Base-by-base conservation (phyloP, 1,140 invertebrate genomes). In the Samia ricini region DNA sequence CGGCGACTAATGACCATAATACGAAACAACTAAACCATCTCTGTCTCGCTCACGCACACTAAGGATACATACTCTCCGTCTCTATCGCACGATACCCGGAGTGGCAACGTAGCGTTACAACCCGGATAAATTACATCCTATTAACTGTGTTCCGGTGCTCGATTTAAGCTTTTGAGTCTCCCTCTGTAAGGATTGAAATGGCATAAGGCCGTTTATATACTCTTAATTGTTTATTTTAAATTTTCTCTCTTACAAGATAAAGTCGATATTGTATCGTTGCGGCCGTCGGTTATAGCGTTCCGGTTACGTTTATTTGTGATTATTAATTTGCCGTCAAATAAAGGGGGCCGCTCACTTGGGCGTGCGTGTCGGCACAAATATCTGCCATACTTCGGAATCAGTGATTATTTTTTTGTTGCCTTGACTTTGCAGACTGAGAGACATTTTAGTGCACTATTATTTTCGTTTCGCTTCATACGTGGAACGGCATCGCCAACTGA, bases 321-420 rank as follows among this genome's bases (percentile, higher is more conserved):
- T 89, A 89, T 89, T 89, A 88, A 90, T 88, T 90, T 87, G 87
- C 87, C 88, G 87, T 89, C 85, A 89, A 88, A 89, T 89, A 89
- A 88, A 89, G 85, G 83, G n/a, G 85, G 85, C 87, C 84, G 84
- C 85, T 83, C 77, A 75, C 77, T 86, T 84, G 85, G 85, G 87
- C 83, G 85, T 88, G 81, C 84, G 87, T 86, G 84, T 89, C 81
- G 77, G 81, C 74, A 85, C 83, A 82, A 89, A 89, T 89, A 83
- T 89, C 85, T 89, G 84, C 85, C 84, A 88, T 89, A 87, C 84
- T 89, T 86, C 68, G 84, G 78, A 85, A 89, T 87, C 84, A 77
- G 76, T 81, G 82, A 88, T 88, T 83, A 81, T 85, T 83, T 85
- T 72, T 86, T 87, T 87, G 82, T 81, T 83, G 77, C 67, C 72